phyloP scores from a whole-genome alignment of 2,797 vertebrate species.

The Alcedo quadribrachys region DNA sequence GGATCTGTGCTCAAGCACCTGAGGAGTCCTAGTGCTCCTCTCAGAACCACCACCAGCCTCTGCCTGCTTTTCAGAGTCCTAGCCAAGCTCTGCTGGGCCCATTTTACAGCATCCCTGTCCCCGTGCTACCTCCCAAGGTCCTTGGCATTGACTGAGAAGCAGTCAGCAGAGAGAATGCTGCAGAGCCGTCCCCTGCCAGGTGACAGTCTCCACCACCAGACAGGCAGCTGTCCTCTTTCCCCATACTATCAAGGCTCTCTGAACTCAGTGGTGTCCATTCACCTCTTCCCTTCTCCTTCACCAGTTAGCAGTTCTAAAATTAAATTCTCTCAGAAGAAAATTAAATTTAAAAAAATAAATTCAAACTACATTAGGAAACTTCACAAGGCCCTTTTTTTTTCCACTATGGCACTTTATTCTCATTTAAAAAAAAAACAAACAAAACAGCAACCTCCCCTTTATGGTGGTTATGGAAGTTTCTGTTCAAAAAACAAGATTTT shows the following conservation, averaged over 20 bases:
- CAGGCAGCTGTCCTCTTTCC: not conserved
- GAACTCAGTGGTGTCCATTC: not conserved
- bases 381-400: not conserved
- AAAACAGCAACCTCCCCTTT: not conserved
- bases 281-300: not conserved
- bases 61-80: not conserved
- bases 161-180: not conserved
- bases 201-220: not conserved
- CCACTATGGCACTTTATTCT: not conserved
- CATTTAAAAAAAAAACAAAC: not conserved
- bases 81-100: not conserved
- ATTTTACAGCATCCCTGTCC: not conserved
- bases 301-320: not conserved
- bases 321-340: not conserved
- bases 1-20: not conserved
- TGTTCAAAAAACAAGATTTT: conserved; percentile 1
- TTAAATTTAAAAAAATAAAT: not conserved
- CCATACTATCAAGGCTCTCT: not conserved
- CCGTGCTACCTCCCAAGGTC: not conserved
- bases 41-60: not conserved
- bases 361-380: conserved; percentile 9
- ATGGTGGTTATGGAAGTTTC: not conserved
- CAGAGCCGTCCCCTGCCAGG: not conserved
- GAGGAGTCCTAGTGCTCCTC: not conserved
- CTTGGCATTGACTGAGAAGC: not conserved